Base-by-base conservation (phyloP, 2,797 vertebrate species). In the Muraenolepis orangiensis region DNA sequence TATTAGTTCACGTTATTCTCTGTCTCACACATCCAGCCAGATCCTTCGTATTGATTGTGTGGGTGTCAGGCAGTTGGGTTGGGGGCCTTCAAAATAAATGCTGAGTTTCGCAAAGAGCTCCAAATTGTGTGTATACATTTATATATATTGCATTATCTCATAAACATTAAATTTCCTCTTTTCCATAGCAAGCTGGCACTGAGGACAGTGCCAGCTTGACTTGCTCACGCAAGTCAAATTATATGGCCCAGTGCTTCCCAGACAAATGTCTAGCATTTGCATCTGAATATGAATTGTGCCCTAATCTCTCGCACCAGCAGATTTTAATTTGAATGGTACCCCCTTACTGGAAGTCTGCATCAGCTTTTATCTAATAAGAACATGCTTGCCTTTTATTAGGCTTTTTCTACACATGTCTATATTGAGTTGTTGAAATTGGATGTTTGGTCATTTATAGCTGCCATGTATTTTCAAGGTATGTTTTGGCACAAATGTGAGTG, bases 251-350 rank as follows among this genome's bases (percentile, higher is more conserved):
- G 77, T 89, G 87, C 85, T 84, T 77, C 78, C 75, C 81, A 90
- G 89, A 91, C 89, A 92, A 91, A 91, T 82, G 86, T 76, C 30
- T 70, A 66, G 79, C 88, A 92, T 92, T 91, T 91, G 85, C 87
- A 92, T 93, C 82, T 91, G 88, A 93, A 92, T 87, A 89, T 90
- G 90, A 85, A 89, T 92, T 88, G 88, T 87, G 82, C 76, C 80
- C 84, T 87, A 87, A 82, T 91, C 85, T 87, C 85, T 78, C 85
- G 87, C 85, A 79, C 85, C 87, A 89, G 86, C 85, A 89, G 74
- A 87, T 87, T 89, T 89, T 86, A 87, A 92, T 91, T 88, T 89
- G 81, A 89, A 90, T 86, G 85, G 85, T 79, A 85, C 84, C 85
- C 70, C 70, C 78, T 84, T 46, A 76, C 79, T 82, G 78, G 77